Percentiles rank a stretch among this genome's conserved stretches.
Evolutionary conservation across 2,113 vertebrate genomes (phyloP).

Genomic region (Paradoxurus hermaphroditus): DNA sequence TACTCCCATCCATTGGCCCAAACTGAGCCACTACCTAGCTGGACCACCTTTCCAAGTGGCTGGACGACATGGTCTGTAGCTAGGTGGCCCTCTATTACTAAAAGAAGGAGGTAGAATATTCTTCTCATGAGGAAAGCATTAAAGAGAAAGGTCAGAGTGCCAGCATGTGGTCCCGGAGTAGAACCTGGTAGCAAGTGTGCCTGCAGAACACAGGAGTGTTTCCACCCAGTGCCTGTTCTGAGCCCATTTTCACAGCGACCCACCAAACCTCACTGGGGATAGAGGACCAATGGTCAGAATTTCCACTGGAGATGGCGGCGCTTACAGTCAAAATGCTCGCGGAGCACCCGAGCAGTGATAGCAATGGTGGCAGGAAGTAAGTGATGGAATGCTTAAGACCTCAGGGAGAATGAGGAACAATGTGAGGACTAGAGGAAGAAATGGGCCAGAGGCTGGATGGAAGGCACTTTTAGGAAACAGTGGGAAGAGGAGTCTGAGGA

Average conservation of each 20-base stretch:
- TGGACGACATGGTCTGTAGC: not conserved
- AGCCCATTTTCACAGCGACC: not conserved
- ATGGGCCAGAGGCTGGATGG: not conserved
- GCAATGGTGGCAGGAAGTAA: not conserved
- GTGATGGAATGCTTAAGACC: not conserved
- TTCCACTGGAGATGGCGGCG: not conserved
- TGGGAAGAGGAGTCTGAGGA: not conserved
- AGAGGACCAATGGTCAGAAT: not conserved
- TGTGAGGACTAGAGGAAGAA: not conserved
- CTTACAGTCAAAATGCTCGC: constrained; percentile 4
- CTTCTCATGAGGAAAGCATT: not conserved
- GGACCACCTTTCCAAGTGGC: not conserved
- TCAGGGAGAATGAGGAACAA: not conserved
- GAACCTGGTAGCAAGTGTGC: not conserved
- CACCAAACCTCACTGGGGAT: not conserved
- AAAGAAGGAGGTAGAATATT: not conserved
- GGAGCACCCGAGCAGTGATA: not conserved
- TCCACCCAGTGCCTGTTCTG: not conserved
- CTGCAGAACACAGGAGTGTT: not conserved
- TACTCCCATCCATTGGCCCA: not conserved
- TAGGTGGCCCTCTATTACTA: not conserved
- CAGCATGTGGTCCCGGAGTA: not conserved
- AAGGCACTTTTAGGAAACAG: constrained; percentile 1
- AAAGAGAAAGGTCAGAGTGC: not conserved
- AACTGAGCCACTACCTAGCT: not conserved